phyloP scores from a whole-genome alignment of 2,797 vertebrate genomes.

The Syndactyla subalaris region DNA sequence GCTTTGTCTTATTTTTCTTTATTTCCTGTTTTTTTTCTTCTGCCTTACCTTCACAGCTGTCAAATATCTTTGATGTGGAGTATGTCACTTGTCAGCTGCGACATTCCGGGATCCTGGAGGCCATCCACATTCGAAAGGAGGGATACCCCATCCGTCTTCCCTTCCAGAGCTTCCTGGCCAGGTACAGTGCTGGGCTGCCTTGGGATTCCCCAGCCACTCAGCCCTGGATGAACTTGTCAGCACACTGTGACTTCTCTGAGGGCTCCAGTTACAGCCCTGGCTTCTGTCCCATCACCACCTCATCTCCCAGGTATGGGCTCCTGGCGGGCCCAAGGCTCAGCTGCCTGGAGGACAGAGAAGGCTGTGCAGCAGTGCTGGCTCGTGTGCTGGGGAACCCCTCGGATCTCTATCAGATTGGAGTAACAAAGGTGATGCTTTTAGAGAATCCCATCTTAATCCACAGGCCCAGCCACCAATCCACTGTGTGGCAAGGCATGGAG shows the following conservation, averaged over 20 bases:
- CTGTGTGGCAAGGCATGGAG: neutral
- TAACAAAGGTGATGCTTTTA: conserved; percentile 72
- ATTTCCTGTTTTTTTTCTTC: neutral
- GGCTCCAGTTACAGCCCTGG: neutral
- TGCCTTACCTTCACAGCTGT: conserved; percentile 72
- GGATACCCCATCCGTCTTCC: conserved; percentile 85
- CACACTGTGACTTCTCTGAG: neutral
- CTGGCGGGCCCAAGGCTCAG: conserved; percentile 61
- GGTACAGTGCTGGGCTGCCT: conserved; percentile 69
- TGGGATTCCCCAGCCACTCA: neutral
- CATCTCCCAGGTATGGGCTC: conserved; percentile 78
- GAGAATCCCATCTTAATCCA: neutral
- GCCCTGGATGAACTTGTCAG: neutral
- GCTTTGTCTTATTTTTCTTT: neutral
- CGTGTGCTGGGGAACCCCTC: conserved; percentile 70
- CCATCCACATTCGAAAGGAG: conserved; percentile 81
- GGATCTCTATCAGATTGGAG: conserved; percentile 72
- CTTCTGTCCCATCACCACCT: neutral
- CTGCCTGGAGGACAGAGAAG: conserved; percentile 65
- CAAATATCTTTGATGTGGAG: conserved; percentile 87
- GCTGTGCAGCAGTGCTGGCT: conserved; percentile 76
- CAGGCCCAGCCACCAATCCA: neutral
- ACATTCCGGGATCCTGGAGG: conserved; percentile 87
- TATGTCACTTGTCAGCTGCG: conserved; percentile 85
- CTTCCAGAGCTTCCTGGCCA: conserved; percentile 84